phyloP scores from a whole-genome alignment of 2,888 invertebrate species.

The Heliconius cydno region DNA sequence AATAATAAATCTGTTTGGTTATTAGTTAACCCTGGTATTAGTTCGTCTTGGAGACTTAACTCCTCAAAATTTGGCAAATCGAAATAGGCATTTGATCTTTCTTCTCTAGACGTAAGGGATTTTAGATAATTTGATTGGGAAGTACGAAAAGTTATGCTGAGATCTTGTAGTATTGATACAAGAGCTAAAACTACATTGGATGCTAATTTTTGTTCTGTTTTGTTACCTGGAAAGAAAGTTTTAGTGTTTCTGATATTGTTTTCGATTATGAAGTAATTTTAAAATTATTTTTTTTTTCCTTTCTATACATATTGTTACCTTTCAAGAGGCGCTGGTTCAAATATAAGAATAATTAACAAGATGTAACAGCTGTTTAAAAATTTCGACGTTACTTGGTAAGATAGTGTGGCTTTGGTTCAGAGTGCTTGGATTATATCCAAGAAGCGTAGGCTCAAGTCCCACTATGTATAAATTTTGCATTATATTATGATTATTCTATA shows the following conservation, averaged over 20 bases:
- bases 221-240: conserved; percentile 75
- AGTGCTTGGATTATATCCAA: too few relatives aligned
- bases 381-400: too few relatives aligned
- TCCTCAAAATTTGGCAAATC: conserved; percentile 86
- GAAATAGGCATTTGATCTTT: conserved; percentile 94
- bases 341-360: too few relatives aligned
- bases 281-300: neutral
- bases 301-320: too few relatives aligned
- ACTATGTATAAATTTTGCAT: too few relatives aligned
- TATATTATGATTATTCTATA: too few relatives aligned
- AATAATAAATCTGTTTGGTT: conserved; percentile 76
- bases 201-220: conserved; percentile 90
- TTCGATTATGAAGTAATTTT: neutral
- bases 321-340: too few relatives aligned
- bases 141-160: conserved; percentile 91
- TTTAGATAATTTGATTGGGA: conserved; percentile 94
- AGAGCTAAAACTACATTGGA: conserved; percentile 93
- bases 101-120: conserved; percentile 94
- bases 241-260: neutral
- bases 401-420: too few relatives aligned
- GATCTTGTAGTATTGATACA: conserved; percentile 93
- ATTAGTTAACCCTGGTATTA: conserved; percentile 68
- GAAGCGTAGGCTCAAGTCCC: too few relatives aligned
- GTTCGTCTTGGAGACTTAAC: conserved; percentile 80
- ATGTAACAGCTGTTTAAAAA: too few relatives aligned